Base-by-base conservation (phyloP, 2,113 vertebrate species). In the Herpailurus yagouaroundi region DNA sequence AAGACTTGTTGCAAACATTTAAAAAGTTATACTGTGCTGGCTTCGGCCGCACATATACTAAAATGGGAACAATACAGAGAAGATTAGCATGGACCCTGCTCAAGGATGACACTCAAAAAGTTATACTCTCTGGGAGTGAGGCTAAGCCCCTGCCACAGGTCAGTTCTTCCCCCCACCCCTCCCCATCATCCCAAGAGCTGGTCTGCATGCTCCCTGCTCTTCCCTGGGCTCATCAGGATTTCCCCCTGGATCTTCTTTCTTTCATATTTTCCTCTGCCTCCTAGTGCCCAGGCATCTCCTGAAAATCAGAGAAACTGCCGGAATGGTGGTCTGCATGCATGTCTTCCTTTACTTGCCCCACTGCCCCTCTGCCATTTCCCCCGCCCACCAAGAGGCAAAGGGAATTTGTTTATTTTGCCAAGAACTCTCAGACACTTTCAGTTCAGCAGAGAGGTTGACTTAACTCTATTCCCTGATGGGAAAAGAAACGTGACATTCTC, bases 331-430 rank as follows among this genome's bases (percentile, higher is more conserved):
- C 89, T 86, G 41, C 29, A 16, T 66, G 27, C 55, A 7, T 2
- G 1, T 48, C 52, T 5, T 10, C 60, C n/a, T 45, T 48, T 29
- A 4, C 18, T 3, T 2, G 7, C 11, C 33, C 57, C 23, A 15
- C 7, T 6, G 1, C 5, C 36, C 14, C 4, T 60, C 16, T 45
- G 27, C 15, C 18, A 4, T 13, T 45, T 15, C 27, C n/a, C 86
- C 55, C 48, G 73, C 45, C 79, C 41, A 41, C 13, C 16, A 25
- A 92, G 41, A 93, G 27, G 73, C 86, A 83, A 68, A 79, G 55
- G n/a, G 33, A 97, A 92, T 92, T 27, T 66, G 3, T 63, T 96
- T 41, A 95, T 84, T 95, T 95, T 64, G 73, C 60, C 94, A 90
- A 71, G 27, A 71, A 91, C 14, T 74, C 19, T 68, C 73, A 87